phyloP scores from a whole-genome alignment of 2,888 invertebrate genomes.

The Melinopterus prodromus region DNA sequence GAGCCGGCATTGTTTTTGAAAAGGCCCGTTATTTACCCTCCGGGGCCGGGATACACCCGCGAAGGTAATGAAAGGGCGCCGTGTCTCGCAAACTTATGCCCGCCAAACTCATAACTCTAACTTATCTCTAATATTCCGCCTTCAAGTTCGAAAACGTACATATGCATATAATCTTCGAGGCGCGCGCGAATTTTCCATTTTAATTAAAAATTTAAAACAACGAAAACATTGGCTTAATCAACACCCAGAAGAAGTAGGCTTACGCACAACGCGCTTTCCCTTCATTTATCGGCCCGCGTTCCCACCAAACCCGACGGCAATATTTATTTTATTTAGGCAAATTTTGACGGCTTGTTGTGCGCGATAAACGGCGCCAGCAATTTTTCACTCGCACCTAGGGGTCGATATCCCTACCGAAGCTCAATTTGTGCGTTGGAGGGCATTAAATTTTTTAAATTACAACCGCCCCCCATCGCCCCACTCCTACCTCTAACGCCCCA shows the following conservation, averaged over 20 bases:
- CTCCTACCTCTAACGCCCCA: neutral
- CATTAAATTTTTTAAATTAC: neutral
- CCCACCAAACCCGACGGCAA: neutral
- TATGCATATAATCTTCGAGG: too few relatives aligned
- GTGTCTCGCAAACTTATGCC: too few relatives aligned
- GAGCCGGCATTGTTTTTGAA: conserved; percentile 21
- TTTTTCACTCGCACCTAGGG: neutral
- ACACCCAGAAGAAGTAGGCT: neutral
- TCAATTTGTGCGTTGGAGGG: neutral
- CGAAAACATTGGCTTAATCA: neutral
- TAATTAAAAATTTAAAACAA: neutral
- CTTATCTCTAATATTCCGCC: too few relatives aligned
- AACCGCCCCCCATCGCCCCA: neutral
- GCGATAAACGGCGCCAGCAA: neutral
- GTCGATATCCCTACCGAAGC: neutral
- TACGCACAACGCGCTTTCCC: neutral
- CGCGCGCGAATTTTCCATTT: neutral
- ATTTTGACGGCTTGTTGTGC: neutral
- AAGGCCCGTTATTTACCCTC: conserved; percentile 15
- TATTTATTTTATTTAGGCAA: neutral
- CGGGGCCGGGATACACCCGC: neutral
- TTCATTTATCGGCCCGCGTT: neutral
- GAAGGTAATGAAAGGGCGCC: too few relatives aligned
- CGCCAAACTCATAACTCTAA: too few relatives aligned
- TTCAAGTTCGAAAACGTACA: too few relatives aligned